Evolutionary conservation across 2,113 vertebrate species (phyloP), one percentile per base, ranked within the genome.

Genomic region (Strix uralensis): DNA sequence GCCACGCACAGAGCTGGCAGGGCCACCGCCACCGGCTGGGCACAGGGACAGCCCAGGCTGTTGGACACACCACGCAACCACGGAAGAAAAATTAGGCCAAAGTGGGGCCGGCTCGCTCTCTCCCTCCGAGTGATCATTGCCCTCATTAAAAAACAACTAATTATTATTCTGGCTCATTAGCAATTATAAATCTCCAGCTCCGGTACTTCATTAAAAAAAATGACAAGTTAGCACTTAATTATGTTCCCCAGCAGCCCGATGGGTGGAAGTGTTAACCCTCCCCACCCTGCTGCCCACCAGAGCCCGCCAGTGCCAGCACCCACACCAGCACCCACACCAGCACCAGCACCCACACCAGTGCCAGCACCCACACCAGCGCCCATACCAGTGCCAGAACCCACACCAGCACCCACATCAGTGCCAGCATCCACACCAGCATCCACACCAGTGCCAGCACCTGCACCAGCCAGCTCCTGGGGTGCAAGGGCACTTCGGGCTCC

Each of bases 121-220:
- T 96, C 93, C 78, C 95, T 98, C 92, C 57, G 34, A 97, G 97
- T 97, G 97, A 98, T 98, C 97, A 97, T 97, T 52, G 8, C 90
- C 97, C 98, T 98, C 98, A 97, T 98, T 98, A 98, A 97, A 98
- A 98, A 97, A 84, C 97, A 92, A 97, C 97, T 98, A 98, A 98
- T 98, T 98, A 98, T 98, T 98, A 98, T 98, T 96, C 98, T 94
- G 96, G 88, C 98, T 98, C 98, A 98, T 98, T 98, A 98, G 97
- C 98, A 98, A 98, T 98, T 98, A 98, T 97, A 98, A 98, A 98
- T 97, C 97, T 98, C 95, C 88, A 96, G 95, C 97, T 96, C 97
- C 77, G 96, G 97, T 98, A 97, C 97, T 98, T 98, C 98, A 98
- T 98, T 97, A 77, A 91, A 91, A 98, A 98, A 98, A 96, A 98